These are phyloP conservation scores for Nesidiocoris tenuis DNA, from an alignment of 2,888 invertebrate genomes.

Conservation along the genomic window DNA sequence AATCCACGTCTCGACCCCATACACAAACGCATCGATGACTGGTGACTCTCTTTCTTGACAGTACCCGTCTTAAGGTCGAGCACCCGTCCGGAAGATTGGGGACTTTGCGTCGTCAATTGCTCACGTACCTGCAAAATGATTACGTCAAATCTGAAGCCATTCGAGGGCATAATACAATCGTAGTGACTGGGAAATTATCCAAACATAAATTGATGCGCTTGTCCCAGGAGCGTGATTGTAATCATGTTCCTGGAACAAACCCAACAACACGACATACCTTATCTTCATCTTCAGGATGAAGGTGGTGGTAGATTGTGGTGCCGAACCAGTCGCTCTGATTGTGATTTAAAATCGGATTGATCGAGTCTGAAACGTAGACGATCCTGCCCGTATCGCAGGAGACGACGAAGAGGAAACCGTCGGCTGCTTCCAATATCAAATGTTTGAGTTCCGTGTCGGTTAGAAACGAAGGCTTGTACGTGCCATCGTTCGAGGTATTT, in stretches of 20 bases:
- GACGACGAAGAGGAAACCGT: slow-evolving; percentile 95
- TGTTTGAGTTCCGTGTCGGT: slow-evolving; percentile 99
- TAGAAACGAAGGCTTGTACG: slow-evolving; percentile 97
- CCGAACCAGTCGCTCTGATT: slow-evolving; percentile 96
- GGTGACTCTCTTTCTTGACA: slow-evolving; percentile 98
- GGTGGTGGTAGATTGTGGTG: slow-evolving; percentile 89
- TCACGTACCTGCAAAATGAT: slow-evolving; percentile 65
- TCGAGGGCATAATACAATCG: too few species aligned
- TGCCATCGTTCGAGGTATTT: slow-evolving; percentile 93
- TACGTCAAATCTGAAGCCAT: too few species aligned
- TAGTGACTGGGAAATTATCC: too few species aligned
- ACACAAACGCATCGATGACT: slow-evolving; percentile 94
- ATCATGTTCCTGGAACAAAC: too few species aligned
- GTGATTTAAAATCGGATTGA: slow-evolving; percentile 95
- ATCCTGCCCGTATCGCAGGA: slow-evolving; percentile 96
- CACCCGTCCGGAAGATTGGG: slow-evolving; percentile 91
- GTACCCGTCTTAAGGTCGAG: slow-evolving; percentile 97
- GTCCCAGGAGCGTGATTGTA: too few species aligned
- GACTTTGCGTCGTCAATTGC: slow-evolving; percentile 95
- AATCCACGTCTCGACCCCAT: slow-evolving; percentile 99
- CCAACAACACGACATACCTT: too few species aligned
- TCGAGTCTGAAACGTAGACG: slow-evolving; percentile 97
- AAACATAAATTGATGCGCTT: too few species aligned
- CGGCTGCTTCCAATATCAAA: slow-evolving; percentile 97
- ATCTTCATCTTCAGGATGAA: slow-evolving; percentile 97